Evolutionary conservation across 2,888 invertebrate genomes (phyloP).

Genomic region (Drosophila paramelanica): DNA sequence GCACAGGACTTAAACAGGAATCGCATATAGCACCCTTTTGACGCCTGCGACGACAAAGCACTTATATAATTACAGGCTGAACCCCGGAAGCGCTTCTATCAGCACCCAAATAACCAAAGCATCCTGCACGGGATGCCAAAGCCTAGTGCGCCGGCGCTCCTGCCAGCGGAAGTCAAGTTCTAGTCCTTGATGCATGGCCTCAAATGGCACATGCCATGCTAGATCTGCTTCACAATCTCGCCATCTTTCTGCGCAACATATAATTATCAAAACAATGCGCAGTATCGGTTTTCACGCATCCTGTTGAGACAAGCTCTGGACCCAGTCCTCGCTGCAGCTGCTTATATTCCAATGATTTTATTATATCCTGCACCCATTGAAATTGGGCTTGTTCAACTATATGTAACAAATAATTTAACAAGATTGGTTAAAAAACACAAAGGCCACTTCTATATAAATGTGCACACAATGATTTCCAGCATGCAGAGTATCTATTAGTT

Average conservation of each 20-base stretch:
- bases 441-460: too few relatives aligned
- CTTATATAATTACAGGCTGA: constrained; percentile 77
- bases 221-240: constrained; percentile 33
- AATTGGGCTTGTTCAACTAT: neutral
- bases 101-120: constrained; percentile 64
- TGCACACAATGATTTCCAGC: too few relatives aligned
- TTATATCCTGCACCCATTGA: neutral
- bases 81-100: constrained; percentile 80
- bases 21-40: constrained; percentile 64
- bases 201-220: constrained; percentile 46
- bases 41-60: constrained; percentile 45
- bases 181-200: constrained; percentile 45
- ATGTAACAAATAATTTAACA: neutral
- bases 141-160: constrained; percentile 62
- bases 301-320: constrained; percentile 38
- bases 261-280: constrained; percentile 67
- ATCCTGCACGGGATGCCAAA: constrained; percentile 62
- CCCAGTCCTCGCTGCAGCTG: constrained; percentile 35
- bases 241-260: constrained; percentile 49
- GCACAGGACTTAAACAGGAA: constrained; percentile 27
- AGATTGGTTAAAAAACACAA: too few relatives aligned
- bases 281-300: constrained; percentile 78
- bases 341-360: constrained; percentile 11
- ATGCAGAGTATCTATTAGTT: too few relatives aligned
- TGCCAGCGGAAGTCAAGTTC: constrained; percentile 63